These are phyloP conservation scores for Nymphicus hollandicus DNA, from an alignment of 2,113 vertebrate genomes.

Conservation along the genomic window DNA sequence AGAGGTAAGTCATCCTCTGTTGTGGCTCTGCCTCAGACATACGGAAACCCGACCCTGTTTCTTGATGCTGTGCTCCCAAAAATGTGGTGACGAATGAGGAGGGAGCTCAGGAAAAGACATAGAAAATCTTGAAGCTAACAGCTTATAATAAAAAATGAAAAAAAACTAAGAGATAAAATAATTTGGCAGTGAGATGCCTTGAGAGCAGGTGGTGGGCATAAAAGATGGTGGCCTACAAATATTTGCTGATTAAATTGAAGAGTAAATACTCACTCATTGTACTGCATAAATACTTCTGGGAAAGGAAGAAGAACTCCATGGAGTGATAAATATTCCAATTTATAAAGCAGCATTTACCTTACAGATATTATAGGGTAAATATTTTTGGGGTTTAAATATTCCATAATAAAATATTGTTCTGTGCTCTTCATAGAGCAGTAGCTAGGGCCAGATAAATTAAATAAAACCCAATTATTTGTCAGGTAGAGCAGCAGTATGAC, in stretches of 20 bases:
- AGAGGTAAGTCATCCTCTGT: not conserved
- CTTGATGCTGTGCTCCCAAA: not conserved
- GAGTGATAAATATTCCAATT: conserved; percentile 8
- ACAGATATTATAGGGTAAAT: conserved; percentile 1
- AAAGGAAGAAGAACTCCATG: not conserved
- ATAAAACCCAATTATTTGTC: not conserved
- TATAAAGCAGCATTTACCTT: conserved; percentile 19
- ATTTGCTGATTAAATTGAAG: conserved; percentile 53
- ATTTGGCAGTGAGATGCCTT: not conserved
- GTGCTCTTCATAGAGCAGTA: not conserved
- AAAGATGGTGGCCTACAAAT: conserved; percentile 9
- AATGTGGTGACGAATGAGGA: not conserved
- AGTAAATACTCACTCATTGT: conserved; percentile 19
- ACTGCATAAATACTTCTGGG: conserved; percentile 3
- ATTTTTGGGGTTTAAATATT: conserved; percentile 20
- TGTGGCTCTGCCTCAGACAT: fast-evolving
- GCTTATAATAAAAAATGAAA: not conserved
- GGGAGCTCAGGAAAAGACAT: not conserved
- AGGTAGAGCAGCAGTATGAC: not conserved
- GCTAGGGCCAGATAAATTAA: not conserved
- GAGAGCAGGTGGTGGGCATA: not conserved
- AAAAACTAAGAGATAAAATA: not conserved
- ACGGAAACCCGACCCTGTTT: not conserved
- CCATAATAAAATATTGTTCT: not conserved
- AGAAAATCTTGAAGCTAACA: not conserved